Percentiles rank a stretch among this genome's conserved stretches.
Evolutionary conservation across 2,113 vertebrate genomes (phyloP).

Genomic region (Alethe diademata): DNA sequence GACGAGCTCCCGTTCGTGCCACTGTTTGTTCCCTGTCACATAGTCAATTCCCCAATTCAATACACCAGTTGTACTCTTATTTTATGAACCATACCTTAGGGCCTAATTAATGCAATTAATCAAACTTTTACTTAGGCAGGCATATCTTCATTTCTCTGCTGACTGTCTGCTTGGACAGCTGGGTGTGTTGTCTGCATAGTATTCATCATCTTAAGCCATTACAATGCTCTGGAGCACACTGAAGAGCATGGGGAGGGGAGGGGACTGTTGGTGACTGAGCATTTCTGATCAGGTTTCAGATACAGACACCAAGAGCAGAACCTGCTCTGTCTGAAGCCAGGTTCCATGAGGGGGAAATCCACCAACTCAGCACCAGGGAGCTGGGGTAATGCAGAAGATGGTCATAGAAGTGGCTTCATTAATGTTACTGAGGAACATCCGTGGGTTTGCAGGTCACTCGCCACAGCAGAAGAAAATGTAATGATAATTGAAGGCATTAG

Average conservation of each 20-base stretch:
- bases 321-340: not conserved
- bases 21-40: slow-evolving; percentile 68
- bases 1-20: not conserved
- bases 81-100: slow-evolving; percentile 77
- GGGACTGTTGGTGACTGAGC: not conserved
- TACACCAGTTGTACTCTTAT: slow-evolving; percentile 63
- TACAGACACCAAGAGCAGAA: not conserved
- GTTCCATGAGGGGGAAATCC: not conserved
- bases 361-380: not conserved
- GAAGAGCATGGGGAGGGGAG: not conserved
- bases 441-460: not conserved
- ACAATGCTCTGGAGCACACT: slow-evolving; percentile 21
- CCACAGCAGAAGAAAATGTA: not conserved
- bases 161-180: slow-evolving; percentile 58
- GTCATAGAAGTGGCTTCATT: not conserved
- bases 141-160: slow-evolving; percentile 50
- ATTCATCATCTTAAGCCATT: slow-evolving; percentile 51
- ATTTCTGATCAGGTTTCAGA: not conserved
- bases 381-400: not conserved
- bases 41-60: slow-evolving; percentile 69
- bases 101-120: slow-evolving; percentile 79
- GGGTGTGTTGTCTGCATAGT: slow-evolving; percentile 50
- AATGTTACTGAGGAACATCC: not conserved
- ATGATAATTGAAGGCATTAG: not conserved
- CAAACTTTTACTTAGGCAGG: slow-evolving; percentile 69